Percentiles rank a stretch among this genome's conserved stretches.
Evolutionary conservation across 2,888 invertebrate genomes (phyloP).

Genomic region (Cremastinae sp.): DNA sequence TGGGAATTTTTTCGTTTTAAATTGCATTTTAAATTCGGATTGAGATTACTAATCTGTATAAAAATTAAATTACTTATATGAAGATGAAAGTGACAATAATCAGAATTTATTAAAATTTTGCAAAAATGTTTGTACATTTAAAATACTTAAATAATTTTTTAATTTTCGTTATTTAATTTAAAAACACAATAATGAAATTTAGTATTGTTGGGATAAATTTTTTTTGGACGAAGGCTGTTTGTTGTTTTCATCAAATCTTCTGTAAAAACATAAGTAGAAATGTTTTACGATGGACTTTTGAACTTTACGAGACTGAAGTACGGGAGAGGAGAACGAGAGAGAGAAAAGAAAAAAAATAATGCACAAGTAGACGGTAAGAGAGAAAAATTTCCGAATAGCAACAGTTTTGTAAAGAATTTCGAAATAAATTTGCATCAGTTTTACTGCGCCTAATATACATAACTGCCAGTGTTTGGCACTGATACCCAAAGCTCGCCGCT

Average conservation of each 20-base stretch:
- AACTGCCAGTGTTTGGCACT: slow-evolving; percentile 77
- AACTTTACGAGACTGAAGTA: slow-evolving; percentile 70
- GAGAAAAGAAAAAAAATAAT: slow-evolving; percentile 20
- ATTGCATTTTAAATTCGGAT: too few relatives aligned
- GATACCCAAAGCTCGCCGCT: slow-evolving; percentile 66
- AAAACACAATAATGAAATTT: too few relatives aligned
- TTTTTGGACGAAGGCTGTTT: slow-evolving; percentile 23
- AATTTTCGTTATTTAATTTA: too few relatives aligned
- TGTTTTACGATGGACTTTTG: slow-evolving; percentile 77
- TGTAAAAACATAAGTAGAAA: slow-evolving; percentile 68
- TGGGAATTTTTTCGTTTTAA: not conserved
- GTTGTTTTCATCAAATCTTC: slow-evolving; percentile 44
- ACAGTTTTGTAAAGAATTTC: slow-evolving; percentile 70
- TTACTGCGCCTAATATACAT: slow-evolving; percentile 76
- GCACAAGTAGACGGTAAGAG: slow-evolving; percentile 7
- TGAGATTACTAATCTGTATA: too few relatives aligned
- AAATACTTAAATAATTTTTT: too few relatives aligned
- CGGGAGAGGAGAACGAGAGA: not conserved
- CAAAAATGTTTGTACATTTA: too few relatives aligned
- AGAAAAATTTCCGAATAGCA: slow-evolving; percentile 22
- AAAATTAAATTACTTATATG: too few relatives aligned
- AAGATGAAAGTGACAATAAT: too few relatives aligned
- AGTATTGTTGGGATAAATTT: too few relatives aligned
- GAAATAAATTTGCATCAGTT: slow-evolving; percentile 78
- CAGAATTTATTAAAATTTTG: too few relatives aligned